phyloP scores from a whole-genome alignment of 1,140 invertebrate species.

The Latrodectus geometricus region DNA sequence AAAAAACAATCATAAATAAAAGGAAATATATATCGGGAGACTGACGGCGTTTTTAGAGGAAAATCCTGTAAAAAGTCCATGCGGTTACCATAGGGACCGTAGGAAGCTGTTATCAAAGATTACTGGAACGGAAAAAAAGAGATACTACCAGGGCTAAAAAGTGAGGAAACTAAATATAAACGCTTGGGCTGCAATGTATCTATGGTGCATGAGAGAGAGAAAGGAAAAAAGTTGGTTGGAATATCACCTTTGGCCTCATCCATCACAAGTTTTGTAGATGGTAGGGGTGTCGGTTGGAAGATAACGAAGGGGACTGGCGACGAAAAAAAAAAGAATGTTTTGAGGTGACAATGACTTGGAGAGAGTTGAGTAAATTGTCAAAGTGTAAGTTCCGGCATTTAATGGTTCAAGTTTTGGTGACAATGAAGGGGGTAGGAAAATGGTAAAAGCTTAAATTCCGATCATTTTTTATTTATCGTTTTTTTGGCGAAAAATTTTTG shows the following conservation, averaged over 20 bases:
- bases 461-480: no score
- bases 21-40: slow-evolving; percentile 28
- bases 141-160: slow-evolving; percentile 24
- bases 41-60: slow-evolving; percentile 27
- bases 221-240: slow-evolving; percentile 13
- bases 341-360: slow-evolving; percentile 17
- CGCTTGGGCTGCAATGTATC: background rate
- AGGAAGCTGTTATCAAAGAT: slow-evolving; percentile 55
- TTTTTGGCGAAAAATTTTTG: no score
- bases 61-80: slow-evolving; percentile 55
- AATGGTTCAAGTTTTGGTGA: slow-evolving; percentile 37
- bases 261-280: slow-evolving; percentile 5
- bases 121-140: slow-evolving; percentile 33
- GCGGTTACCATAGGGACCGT: slow-evolving; percentile 45
- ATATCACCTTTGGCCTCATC: slow-evolving; percentile 46
- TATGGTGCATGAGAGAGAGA: slow-evolving; percentile 17
- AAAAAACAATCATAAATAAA: slow-evolving; percentile 20
- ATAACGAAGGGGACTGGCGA: slow-evolving; percentile 26
- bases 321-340: slow-evolving; percentile 10
- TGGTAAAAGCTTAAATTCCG: background rate
- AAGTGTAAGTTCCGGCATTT: slow-evolving; percentile 36
- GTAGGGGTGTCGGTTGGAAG: background rate
- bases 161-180: slow-evolving; percentile 27
- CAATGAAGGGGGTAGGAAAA: background rate
- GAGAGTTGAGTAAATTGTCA: slow-evolving; percentile 23